Base-by-base conservation (phyloP, 2,888 invertebrate species). In the Ischnus inquisitorius region DNA sequence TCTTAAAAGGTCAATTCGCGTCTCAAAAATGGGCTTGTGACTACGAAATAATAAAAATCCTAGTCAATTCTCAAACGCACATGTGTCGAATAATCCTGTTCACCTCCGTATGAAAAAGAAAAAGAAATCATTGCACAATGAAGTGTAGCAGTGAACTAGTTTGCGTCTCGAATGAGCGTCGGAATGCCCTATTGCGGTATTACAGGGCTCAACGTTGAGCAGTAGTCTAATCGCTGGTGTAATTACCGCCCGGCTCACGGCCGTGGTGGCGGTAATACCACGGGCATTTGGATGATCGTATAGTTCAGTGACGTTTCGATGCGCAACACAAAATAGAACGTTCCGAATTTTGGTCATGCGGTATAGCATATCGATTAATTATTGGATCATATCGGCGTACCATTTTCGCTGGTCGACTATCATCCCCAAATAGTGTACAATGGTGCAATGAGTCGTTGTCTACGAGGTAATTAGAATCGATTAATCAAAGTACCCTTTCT, bases 191-290 rank as follows among this genome's bases (percentile, higher is more conserved):
- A 34, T 14, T 5, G n/a, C 57, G 25, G 57, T 25, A 14, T 60
- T 28, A 60, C 25, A 25, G 57, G 57, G 25, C 25, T 60, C 34
- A 14, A 22, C 57, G 28, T 28, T 28, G 28, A 60, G 25, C 57
- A 28, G 54, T 71, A 79, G 79, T 57, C 72, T 67, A 72, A 79
- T 79, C 79, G 79, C 79, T 72, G 19, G 25, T 64, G 79, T 54
- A 72, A 79, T 79, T 79, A 72, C 54, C 79, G 43, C 72, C 8
- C 65, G 51, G 41, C 28, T 60, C 25, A 28, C 62, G 28, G 65
- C 12, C 19, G 67, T 46, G 67, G 34, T 34, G 34, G 34, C 41
- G 22, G 41, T 14, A 43, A 67, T 43, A 67, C 43, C 65, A 79
- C 54, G 0, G 34, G 71, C 79, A 46, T 12, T n/a, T 72, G 34